These are phyloP conservation scores for Cryptoprocta ferox DNA, from an alignment of 2,797 vertebrate species.

Conservation along the genomic window DNA sequence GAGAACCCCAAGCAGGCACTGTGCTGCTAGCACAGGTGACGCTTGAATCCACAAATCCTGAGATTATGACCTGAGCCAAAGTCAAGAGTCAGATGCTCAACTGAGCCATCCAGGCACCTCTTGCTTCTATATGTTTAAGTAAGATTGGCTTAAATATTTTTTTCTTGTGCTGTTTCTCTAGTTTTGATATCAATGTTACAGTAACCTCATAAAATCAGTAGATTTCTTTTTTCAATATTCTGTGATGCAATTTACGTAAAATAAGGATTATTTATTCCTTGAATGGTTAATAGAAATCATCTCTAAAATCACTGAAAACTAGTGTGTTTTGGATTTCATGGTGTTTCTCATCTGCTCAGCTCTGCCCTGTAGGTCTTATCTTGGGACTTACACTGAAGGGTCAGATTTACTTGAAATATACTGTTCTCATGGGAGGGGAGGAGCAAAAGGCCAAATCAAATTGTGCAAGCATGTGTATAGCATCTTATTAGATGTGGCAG, in stretches of 20 bases:
- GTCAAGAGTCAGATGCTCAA: too few species aligned
- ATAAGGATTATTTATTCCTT: not conserved
- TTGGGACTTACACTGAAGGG: not conserved
- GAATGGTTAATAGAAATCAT: not conserved
- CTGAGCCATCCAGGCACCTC: too few species aligned
- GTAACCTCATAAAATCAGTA: not conserved
- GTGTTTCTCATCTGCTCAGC: not conserved
- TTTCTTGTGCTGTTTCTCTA: not conserved
- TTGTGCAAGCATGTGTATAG: not conserved
- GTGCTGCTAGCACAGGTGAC: too few species aligned
- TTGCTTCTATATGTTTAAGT: not conserved
- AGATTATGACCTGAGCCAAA: too few species aligned
- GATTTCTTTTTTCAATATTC: not conserved
- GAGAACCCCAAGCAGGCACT: too few species aligned
- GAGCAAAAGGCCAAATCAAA: not conserved
- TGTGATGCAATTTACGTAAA: not conserved
- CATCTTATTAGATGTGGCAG: not conserved
- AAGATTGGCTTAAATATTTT: not conserved
- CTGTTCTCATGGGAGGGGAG: not conserved
- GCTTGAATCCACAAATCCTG: too few species aligned
- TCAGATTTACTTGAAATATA: not conserved
- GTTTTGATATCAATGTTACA: not conserved
- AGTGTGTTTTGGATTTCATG: not conserved
- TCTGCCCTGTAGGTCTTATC: not conserved
- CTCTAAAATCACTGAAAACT: not conserved